Evolutionary conservation across 2,888 invertebrate species (phyloP).

Genomic region (Nephrotoma appendiculata): DNA sequence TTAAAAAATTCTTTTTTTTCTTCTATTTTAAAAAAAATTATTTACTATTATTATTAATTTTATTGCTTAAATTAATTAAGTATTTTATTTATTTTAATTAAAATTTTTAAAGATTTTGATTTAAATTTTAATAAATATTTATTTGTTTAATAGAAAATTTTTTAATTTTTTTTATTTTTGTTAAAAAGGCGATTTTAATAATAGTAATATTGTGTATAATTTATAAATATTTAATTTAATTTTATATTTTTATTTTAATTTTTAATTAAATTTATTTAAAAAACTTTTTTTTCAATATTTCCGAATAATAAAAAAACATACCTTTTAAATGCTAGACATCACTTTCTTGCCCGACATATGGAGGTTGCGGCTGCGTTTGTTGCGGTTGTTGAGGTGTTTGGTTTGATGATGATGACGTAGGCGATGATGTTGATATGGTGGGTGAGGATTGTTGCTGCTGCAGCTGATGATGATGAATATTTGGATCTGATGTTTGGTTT

Average conservation of each 20-base stretch:
- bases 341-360: slow-evolving; percentile 21
- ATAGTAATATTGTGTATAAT: neutral
- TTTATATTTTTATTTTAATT: neutral
- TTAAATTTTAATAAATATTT: neutral
- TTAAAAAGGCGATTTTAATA: neutral
- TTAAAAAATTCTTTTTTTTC: neutral
- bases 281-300: slow-evolving; percentile 1
- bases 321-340: slow-evolving; percentile 24
- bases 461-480: neutral
- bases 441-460: slow-evolving; percentile 12
- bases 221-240: neutral
- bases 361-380: slow-evolving; percentile 11
- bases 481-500: neutral
- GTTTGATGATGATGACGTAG: slow-evolving; percentile 10
- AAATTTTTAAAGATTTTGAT: slow-evolving; percentile 1
- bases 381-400: slow-evolving; percentile 15
- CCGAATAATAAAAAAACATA: slow-evolving; percentile 2
- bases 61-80: neutral
- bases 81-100: neutral
- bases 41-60: neutral
- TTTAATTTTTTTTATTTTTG: neutral
- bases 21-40: neutral
- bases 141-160: neutral
- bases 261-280: neutral
- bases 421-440: slow-evolving; percentile 11